phyloP scores from a whole-genome alignment of 2,888 invertebrate genomes.

The Lithodes maja region DNA sequence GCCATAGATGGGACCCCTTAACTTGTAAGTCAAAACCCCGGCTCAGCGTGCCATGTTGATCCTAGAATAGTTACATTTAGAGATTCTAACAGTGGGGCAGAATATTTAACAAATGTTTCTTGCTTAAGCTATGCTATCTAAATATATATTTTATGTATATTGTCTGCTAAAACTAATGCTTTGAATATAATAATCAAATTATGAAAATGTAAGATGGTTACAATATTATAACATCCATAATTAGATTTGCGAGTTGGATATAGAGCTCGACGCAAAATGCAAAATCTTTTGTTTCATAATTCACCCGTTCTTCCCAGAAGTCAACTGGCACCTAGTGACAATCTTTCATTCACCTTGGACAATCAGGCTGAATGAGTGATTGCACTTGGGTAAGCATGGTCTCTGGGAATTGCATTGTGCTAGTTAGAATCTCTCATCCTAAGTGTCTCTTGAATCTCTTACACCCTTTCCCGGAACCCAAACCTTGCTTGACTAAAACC shows the following conservation, averaged over 20 bases:
- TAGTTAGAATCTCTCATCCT: background rate
- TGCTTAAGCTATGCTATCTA: too few relatives aligned
- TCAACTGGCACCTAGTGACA: too few relatives aligned
- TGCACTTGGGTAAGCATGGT: background rate
- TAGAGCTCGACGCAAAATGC: too few relatives aligned
- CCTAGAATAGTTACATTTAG: background rate
- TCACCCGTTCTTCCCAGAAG: too few relatives aligned
- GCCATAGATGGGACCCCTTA: constrained; percentile 1
- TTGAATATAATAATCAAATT: background rate
- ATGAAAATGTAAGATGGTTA: background rate
- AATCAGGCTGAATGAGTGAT: background rate
- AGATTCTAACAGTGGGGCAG: background rate
- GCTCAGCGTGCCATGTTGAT: constrained; percentile 30
- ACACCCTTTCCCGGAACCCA: constrained; percentile 11
- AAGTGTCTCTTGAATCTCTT: background rate
- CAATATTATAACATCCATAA: background rate
- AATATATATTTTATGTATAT: too few relatives aligned
- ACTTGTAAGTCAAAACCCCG: constrained; percentile 12
- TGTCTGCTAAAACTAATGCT: too few relatives aligned
- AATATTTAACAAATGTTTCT: too few relatives aligned
- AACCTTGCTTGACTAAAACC: constrained; percentile 42
- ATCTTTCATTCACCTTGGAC: background rate
- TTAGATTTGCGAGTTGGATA: too few relatives aligned
- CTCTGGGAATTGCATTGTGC: background rate
- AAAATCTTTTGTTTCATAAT: too few relatives aligned